Conservation (phyloP, 2,113 vertebrate species). For the Corythornis cristatus region DNA sequence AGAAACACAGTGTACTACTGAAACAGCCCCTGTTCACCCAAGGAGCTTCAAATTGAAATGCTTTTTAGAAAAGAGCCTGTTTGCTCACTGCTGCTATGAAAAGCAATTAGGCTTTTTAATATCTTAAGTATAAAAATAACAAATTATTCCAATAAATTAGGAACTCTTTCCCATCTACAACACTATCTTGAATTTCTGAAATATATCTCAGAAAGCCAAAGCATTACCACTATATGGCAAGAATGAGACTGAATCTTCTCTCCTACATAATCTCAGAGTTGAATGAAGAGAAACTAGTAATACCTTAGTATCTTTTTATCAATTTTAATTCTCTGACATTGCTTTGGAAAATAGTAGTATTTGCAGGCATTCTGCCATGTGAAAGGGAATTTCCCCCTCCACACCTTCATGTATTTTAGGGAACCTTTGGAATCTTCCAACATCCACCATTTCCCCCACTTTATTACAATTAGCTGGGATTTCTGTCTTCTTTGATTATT, state of each 20-base stretch:
- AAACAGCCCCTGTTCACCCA: not conserved
- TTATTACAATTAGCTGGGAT: not conserved
- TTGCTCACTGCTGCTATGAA: not conserved
- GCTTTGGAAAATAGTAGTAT: not conserved
- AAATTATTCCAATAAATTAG: not conserved
- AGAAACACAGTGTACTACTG: not conserved
- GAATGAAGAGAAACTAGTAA: not conserved
- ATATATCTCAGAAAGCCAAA: not conserved
- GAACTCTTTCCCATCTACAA: not conserved
- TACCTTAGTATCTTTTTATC: not conserved
- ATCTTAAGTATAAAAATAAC: not conserved
- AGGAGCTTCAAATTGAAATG: not conserved
- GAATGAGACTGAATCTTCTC: not conserved
- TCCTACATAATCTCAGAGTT: not conserved
- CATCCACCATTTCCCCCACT: not conserved
- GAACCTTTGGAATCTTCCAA: not conserved
- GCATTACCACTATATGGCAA: not conserved
- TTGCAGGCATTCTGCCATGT: not conserved
- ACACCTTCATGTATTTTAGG: not conserved
- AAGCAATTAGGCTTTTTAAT: not conserved
- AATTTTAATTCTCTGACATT: not conserved
- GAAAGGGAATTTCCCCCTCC: not conserved
- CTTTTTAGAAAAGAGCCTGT: not conserved
- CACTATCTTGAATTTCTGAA: not conserved
- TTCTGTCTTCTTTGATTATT: not conserved